phyloP scores from a whole-genome alignment of 23 tunicate genomes.

The Ciona savignyi region DNA sequence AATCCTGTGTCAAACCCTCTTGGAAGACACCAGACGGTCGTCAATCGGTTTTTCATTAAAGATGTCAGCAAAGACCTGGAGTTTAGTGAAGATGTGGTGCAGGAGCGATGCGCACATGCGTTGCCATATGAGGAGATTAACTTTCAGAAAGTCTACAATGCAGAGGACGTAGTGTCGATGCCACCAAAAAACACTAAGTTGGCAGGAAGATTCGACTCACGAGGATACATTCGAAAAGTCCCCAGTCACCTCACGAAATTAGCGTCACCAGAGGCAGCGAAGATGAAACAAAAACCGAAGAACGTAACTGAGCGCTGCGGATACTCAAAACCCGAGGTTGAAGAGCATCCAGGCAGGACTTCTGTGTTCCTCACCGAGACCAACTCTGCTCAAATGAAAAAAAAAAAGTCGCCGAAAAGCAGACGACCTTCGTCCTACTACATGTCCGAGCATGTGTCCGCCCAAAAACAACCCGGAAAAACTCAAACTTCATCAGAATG shows the following conservation, averaged over 20 bases:
- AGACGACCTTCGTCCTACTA: not conserved
- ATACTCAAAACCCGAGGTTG: not conserved
- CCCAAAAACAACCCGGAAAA: not conserved
- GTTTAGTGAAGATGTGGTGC: conserved; percentile 55
- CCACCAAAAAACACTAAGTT: not conserved
- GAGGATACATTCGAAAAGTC: conserved; percentile 55
- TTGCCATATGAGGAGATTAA: conserved; percentile 48
- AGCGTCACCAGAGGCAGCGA: conserved; percentile 37
- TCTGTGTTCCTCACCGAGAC: conserved; percentile 1
- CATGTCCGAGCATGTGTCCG: not conserved
- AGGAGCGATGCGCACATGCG: conserved; percentile 59
- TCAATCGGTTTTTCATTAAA: conserved; percentile 29
- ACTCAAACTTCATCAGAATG: conserved; percentile 14
- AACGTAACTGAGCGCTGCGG: conserved; percentile 50
- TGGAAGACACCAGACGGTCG: conserved; percentile 38
- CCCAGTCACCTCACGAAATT: conserved; percentile 43
- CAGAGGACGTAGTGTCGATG: conserved; percentile 21
- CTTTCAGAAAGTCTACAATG: conserved; percentile 31
- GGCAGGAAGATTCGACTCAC: conserved; percentile 60
- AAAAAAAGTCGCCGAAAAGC: not conserved
- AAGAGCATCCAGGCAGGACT: not conserved
- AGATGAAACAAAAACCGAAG: conserved; percentile 9
- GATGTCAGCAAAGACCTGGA: conserved; percentile 39
- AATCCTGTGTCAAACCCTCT: conserved; percentile 52
- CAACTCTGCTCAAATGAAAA: conserved; percentile 1